Percentiles rank a stretch among this genome's conserved stretches.
These are phyloP conservation scores for Dasyprocta punctata DNA, from an alignment of 2,113 vertebrate genomes.

Conservation along the genomic window DNA sequence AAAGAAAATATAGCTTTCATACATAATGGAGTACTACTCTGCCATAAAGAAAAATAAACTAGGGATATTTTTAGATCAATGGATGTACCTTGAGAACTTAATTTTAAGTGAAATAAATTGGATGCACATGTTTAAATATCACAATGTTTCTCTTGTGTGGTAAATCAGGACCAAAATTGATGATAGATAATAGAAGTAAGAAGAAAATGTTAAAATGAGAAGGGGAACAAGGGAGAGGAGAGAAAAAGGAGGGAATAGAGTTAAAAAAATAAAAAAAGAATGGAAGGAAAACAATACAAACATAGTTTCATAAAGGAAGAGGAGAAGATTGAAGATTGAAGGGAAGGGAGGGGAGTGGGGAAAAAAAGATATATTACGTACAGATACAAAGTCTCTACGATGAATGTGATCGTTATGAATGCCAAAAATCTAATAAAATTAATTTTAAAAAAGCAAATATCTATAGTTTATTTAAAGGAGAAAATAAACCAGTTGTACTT, in stretches of 20 bases:
- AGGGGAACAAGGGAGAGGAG: no score
- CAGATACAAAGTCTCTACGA: no score
- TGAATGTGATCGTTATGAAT: no score
- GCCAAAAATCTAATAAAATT: no score
- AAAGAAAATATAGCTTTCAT: not conserved
- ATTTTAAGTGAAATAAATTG: no score
- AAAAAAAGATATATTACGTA: no score
- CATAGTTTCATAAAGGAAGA: not conserved
- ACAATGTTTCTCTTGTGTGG: no score
- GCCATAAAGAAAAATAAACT: not conserved
- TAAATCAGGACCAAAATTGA: not conserved
- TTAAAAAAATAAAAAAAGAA: not conserved
- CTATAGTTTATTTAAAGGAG: not conserved
- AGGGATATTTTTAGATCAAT: no score
- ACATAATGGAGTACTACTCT: not conserved
- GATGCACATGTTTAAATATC: no score
- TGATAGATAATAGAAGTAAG: not conserved
- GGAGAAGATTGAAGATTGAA: not conserved
- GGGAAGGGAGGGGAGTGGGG: not conserved
- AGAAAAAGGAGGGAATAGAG: not conserved
- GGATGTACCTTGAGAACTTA: no score
- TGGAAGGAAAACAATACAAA: not conserved
- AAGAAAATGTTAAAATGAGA: not conserved
- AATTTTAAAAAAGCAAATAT: not conserved
- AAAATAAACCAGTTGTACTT: slow-evolving; percentile 24